Evolutionary conservation across 2,888 invertebrate species (phyloP).

Genomic region (Agrochola lota): DNA sequence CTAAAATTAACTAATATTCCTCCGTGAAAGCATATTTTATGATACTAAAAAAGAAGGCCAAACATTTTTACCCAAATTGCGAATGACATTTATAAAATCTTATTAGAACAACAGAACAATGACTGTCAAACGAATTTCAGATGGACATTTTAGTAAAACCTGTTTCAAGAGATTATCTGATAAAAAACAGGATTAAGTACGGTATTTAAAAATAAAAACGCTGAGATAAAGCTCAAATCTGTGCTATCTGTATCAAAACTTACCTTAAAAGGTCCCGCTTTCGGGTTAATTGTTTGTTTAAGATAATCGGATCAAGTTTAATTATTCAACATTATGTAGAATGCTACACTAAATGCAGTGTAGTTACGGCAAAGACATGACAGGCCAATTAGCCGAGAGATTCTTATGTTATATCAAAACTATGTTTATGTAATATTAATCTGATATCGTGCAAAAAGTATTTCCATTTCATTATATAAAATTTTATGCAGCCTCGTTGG

Average conservation of each 20-base stretch:
- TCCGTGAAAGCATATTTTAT: background rate
- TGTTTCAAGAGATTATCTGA: conserved; percentile 42
- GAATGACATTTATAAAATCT: conserved; percentile 25
- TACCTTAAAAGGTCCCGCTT: background rate
- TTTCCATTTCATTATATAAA: too few species aligned
- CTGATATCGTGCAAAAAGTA: too few species aligned
- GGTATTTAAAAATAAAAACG: conserved; percentile 39
- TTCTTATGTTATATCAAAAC: too few species aligned
- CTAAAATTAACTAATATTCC: too few species aligned
- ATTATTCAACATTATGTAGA: background rate
- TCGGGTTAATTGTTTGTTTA: conserved; percentile 8
- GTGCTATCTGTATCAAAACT: conserved; percentile 5
- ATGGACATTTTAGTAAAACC: conserved; percentile 26
- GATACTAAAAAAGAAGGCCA: background rate
- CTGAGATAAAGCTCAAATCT: conserved; percentile 22
- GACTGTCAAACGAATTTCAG: conserved; percentile 34
- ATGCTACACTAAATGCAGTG: too few species aligned
- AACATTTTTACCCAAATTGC: background rate
- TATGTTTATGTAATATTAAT: too few species aligned
- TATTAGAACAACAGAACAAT: background rate
- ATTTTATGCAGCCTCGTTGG: too few species aligned
- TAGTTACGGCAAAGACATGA: too few species aligned
- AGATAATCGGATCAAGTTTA: conserved; percentile 6
- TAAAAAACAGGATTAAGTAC: conserved; percentile 18
- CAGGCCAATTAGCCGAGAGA: too few species aligned